A percentile compares a stretch with the other conserved stretches of the same genome.
These are phyloP conservation scores for Tenthredo notha DNA, from an alignment of 2,888 invertebrate genomes.

Conservation along the genomic window DNA sequence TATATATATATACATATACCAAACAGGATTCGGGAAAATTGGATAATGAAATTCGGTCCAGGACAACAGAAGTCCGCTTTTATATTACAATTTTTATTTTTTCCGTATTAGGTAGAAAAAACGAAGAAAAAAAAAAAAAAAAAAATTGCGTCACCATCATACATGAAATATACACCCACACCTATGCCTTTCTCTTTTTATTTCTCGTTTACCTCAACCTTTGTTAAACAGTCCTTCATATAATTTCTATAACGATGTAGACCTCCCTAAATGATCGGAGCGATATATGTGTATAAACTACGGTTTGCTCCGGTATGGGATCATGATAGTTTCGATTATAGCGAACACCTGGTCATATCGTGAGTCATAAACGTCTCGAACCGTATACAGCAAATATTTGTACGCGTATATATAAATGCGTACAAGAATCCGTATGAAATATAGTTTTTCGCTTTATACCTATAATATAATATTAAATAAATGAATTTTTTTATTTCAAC, in stretches of 20 bases:
- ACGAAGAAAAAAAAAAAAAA: too few relatives aligned
- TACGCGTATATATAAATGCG: not conserved
- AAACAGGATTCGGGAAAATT: not conserved
- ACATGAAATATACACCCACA: not conserved
- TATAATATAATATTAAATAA: not conserved
- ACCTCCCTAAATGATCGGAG: not conserved
- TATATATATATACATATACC: not conserved
- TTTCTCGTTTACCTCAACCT: not conserved
- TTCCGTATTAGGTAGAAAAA: not conserved
- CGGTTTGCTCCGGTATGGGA: not conserved
- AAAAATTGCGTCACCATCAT: not conserved
- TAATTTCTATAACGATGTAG: too few relatives aligned
- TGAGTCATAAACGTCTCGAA: not conserved
- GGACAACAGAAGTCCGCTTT: too few relatives aligned
- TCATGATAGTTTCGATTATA: slow-evolving; percentile 47
- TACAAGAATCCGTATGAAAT: not conserved
- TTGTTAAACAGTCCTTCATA: too few relatives aligned
- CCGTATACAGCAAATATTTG: not conserved
- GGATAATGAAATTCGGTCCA: not conserved
- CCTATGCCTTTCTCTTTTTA: not conserved
- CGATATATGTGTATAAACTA: not conserved
- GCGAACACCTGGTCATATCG: slow-evolving; percentile 49
- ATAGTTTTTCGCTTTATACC: not conserved
- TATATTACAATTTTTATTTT: not conserved
- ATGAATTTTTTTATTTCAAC: slow-evolving; percentile 33